Base-by-base conservation (phyloP, 2,888 invertebrate species). In the Watsonalla cultraria region DNA sequence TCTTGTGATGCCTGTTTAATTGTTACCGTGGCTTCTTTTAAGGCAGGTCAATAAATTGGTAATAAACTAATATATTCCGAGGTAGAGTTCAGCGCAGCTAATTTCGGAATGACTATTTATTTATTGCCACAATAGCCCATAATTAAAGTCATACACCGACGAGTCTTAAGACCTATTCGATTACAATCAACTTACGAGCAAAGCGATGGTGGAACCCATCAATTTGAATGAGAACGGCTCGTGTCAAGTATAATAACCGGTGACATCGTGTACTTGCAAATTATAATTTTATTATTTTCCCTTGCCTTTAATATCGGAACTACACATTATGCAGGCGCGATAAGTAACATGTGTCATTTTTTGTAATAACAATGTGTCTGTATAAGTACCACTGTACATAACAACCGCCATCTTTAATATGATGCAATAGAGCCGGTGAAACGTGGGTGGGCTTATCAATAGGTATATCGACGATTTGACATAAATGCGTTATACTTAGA, bases 401-500 rank as follows among this genome's bases (percentile, higher is more conserved):
- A 75, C 70, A 69, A 70, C 78, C 76, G 82, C 84, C 82, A 81
- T 82, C 78, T 76, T 70, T 70, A 74, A 76, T 60, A 64, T 83
- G 81, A 78, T 78, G 86, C 84, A 83, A 84, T 70, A 70, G 72
- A 70, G 69, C 68, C 74, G 71, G 68, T 70, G 68, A 78, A 78
- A 78, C 82, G 84, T 87, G 87, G 87, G 88, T 89, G 88, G 87
- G 82, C 87, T 88, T 90, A 90, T 90, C 89, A 74, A 70, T 72
- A 73, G 76, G 74, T 81, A 85, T 79, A 87, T 88, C 87, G 80
- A 68, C 84, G 84, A 88, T 86, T 86, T 87, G 87, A 89, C 85
- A 86, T 84, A 88, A 90, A 89, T 86, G 88, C 85, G 88, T 87
- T 87, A 86, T 84, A 86, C 81, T 82, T 82, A 87, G 90, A 86